Percentiles rank a stretch among this genome's conserved stretches.
Conservation (phyloP, 2,113 vertebrate species). For the Eidolon helvum region DNA sequence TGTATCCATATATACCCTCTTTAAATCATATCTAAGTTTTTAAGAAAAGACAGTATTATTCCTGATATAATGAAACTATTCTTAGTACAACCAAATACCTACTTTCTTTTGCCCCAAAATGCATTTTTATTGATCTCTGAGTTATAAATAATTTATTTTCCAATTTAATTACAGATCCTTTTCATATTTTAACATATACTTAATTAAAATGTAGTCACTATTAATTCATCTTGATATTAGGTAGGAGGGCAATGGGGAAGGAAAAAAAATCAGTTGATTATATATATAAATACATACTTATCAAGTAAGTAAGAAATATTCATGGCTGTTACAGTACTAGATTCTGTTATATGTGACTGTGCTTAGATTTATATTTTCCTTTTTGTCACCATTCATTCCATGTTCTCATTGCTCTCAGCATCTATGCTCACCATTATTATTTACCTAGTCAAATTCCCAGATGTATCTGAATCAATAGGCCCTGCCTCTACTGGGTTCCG, state of each 20-base stretch:
- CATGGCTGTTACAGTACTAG: not conserved
- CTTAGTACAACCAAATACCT: not conserved
- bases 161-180: not conserved
- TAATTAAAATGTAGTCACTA: not conserved
- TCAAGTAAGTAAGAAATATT: not conserved
- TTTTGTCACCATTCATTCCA: not conserved
- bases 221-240: not conserved
- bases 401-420: not conserved
- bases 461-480: not conserved
- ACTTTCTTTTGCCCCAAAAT: not conserved
- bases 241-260: not conserved
- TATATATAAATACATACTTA: not conserved
- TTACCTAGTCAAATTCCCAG: not conserved
- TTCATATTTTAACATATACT: not conserved
- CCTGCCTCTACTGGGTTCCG: not conserved
- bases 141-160: not conserved
- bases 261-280: not conserved
- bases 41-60: not conserved
- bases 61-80: not conserved
- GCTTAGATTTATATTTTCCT: not conserved
- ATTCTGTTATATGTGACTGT: not conserved
- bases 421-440: not conserved
- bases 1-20: rapidly evolving
- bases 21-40: not conserved
- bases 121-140: not conserved